phyloP scores from a whole-genome alignment of 30 jellyfish, hydroid and myxozoan genomes.

The Aurelia aurita region DNA sequence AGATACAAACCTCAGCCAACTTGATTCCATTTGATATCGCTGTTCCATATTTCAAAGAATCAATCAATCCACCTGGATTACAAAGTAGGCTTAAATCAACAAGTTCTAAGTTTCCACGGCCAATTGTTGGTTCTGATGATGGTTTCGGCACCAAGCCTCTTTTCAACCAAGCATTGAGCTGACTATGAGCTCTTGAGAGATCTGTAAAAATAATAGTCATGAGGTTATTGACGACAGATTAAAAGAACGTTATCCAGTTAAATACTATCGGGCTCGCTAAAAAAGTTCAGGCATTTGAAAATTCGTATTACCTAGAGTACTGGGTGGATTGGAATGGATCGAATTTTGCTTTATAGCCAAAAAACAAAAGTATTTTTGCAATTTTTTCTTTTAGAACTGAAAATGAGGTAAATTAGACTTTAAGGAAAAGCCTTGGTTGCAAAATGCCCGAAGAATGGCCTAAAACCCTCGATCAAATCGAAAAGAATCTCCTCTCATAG shows the following conservation, averaged over 20 bases:
- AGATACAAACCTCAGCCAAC: slow-evolving; percentile 28
- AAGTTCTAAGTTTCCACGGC: slow-evolving; percentile 43
- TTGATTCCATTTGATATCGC: slow-evolving; percentile 30
- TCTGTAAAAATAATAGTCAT: slow-evolving; percentile 7
- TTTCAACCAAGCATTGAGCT: slow-evolving; percentile 47
- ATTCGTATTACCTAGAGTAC: too few species aligned
- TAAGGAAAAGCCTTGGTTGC: too few species aligned
- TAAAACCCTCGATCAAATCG: too few species aligned
- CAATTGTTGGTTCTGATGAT: slow-evolving; percentile 55
- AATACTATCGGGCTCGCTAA: too few species aligned
- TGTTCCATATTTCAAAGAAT: slow-evolving; percentile 36
- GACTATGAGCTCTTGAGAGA: slow-evolving; percentile 39
- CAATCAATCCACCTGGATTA: slow-evolving; percentile 55
- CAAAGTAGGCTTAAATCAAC: slow-evolving; percentile 54
- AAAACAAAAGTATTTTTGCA: too few species aligned
- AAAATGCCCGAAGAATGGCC: too few species aligned
- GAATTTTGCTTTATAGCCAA: too few species aligned
- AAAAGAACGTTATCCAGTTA: background rate
- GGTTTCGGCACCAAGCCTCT: slow-evolving; percentile 58
- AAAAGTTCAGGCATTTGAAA: too few species aligned
- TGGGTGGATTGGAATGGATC: too few species aligned
- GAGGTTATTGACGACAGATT: background rate
- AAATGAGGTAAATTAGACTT: too few species aligned
- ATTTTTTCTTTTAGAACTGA: too few species aligned
- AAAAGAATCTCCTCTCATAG: too few species aligned